phyloP scores from a whole-genome alignment of 2,888 invertebrate genomes.

The Drosophila conformis region DNA sequence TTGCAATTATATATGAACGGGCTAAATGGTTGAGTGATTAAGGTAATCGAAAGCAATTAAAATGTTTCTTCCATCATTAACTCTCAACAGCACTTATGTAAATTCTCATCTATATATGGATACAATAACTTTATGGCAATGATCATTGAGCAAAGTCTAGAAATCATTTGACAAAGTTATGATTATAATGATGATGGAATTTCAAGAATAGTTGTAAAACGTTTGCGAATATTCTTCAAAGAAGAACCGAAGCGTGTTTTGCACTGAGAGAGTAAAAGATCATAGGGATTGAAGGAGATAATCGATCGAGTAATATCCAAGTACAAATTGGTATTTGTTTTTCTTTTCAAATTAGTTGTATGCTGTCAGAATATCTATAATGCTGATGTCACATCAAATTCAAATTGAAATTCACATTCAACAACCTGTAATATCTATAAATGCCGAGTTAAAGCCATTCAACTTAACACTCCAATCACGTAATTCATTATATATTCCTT shows the following conservation, averaged over 20 bases:
- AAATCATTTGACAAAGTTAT: constrained; percentile 2
- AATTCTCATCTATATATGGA: background rate
- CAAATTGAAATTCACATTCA: background rate
- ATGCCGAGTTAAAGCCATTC: constrained; percentile 6
- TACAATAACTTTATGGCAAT: background rate
- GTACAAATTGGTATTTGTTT: background rate
- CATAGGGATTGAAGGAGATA: background rate
- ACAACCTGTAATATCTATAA: constrained; percentile 2
- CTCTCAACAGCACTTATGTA: constrained; percentile 3
- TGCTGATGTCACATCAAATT: constrained; percentile 30
- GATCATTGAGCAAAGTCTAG: constrained; percentile 1
- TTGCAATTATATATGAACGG: constrained; percentile 19
- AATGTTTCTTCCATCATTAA: constrained; percentile 18
- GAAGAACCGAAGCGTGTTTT: background rate
- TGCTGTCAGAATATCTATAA: background rate
- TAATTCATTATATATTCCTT: constrained; percentile 36
- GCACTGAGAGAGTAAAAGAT: background rate
- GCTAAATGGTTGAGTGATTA: constrained; percentile 12
- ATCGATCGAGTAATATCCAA: background rate
- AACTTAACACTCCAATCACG: constrained; percentile 40
- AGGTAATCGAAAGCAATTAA: constrained; percentile 24
- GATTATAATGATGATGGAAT: background rate
- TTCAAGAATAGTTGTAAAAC: background rate
- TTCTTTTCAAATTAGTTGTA: background rate
- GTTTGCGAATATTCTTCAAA: constrained; percentile 2